Evolutionary conservation across 1,140 invertebrate species (phyloP), one percentile per base, ranked within the genome.

Genomic region (Drosophila novamexicana): DNA sequence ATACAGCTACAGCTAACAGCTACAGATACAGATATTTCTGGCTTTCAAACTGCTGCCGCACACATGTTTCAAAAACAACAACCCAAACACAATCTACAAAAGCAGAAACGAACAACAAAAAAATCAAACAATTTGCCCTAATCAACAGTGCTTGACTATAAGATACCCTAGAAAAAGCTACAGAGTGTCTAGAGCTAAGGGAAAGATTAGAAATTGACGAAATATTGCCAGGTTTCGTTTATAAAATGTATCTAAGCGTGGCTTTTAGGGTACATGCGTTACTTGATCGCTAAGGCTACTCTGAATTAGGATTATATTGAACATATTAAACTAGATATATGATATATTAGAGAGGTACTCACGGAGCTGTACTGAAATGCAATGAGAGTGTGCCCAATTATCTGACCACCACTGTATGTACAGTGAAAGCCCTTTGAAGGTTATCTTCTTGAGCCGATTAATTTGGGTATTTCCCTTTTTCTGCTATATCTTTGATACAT

Each of bases 1-100:
- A 57, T 61, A 74, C 79, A 81, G 34, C 44, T 75, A 62, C 77
- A 42, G 9, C 12, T 54, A 14, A 65, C 45, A 57, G 39, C n/a
- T 52, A 69, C 66, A 62, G 50, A 16, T 69, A 56, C 57, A 59
- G 49, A 71, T 75, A 59, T 50, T 70, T 81, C 75, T 57, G 75
- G 53, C 53, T 79, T 75, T 81, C 58, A 81, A 79, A 81, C 79
- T 81, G 72, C 79, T 86, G 83, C 79, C 68, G 83, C 83, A 86
- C 83, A 86, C 83, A 86, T 86, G 83, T 86, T 86, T 86, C 65
- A 63, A 29, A 67, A 66, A 53, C 56, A 67, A 67, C 66, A 69
- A 62, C 58, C 50, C 65, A 68, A 74, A 74, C 50, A 72, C 45
- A 53, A 64, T 32, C 40, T 64, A 44, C 53, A 73, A 59, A 58